phyloP scores from a whole-genome alignment of 2,888 invertebrate species.

The Hetaerina titia region DNA sequence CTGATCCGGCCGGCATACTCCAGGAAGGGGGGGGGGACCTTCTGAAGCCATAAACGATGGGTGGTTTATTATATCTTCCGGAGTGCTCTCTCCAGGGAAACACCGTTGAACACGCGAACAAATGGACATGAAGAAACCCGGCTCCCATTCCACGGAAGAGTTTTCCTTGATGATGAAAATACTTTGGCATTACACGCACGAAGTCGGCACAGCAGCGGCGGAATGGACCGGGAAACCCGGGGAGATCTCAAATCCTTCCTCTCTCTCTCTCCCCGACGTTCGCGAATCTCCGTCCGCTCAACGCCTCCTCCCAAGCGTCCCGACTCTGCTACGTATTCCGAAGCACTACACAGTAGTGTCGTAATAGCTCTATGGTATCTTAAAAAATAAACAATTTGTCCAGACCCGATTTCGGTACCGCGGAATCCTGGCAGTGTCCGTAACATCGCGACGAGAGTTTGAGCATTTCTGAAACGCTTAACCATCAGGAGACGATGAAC shows the following conservation, averaged over 20 bases:
- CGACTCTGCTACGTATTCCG: not conserved
- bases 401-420: not conserved
- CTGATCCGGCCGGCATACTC: not conserved
- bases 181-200: not conserved
- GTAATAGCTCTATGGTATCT: not conserved
- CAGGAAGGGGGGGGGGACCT: too few relatives aligned
- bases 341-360: not conserved
- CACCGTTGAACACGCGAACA: not conserved
- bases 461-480: not conserved
- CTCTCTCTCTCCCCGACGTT: not conserved
- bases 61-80: too few relatives aligned
- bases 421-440: not conserved
- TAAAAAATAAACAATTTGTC: not conserved
- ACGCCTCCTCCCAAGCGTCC: not conserved
- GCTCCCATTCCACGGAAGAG: not conserved
- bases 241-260: not conserved
- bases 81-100: not conserved
- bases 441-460: not conserved
- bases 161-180: not conserved
- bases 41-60: too few relatives aligned
- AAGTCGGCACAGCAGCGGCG: not conserved
- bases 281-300: too few relatives aligned
- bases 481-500: not conserved
- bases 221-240: not conserved
- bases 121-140: not conserved